Evolutionary conservation across 2,113 vertebrate species (phyloP).

Genomic region (Triplophysa dalaica): DNA sequence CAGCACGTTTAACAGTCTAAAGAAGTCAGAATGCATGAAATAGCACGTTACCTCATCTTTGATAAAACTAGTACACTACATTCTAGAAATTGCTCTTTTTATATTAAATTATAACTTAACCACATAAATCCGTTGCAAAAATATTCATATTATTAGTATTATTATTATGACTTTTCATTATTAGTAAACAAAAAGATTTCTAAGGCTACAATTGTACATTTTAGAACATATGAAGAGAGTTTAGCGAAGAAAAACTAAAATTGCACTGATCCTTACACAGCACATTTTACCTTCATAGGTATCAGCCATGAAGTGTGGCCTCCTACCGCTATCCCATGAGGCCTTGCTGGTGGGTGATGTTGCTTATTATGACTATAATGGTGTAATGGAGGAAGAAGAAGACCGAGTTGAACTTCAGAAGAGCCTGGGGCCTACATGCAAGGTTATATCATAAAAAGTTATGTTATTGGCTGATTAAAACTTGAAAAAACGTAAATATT

Average conservation of each 20-base stretch:
- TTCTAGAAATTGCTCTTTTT: neutral
- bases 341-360: slow-evolving; percentile 89
- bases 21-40: no score
- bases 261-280: neutral
- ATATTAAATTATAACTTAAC: no score
- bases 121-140: neutral
- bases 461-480: no score
- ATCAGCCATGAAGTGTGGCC: slow-evolving; percentile 91
- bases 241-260: neutral
- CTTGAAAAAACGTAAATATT: neutral
- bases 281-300: slow-evolving; percentile 72
- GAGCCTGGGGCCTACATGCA: slow-evolving; percentile 92
- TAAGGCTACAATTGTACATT: neutral
- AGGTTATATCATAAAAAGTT: slow-evolving; percentile 71
- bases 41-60: no score
- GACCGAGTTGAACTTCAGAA: slow-evolving; percentile 94
- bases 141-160: neutral
- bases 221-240: neutral
- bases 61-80: no score
- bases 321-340: slow-evolving; percentile 90
- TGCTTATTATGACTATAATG: slow-evolving; percentile 89
- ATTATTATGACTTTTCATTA: neutral
- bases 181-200: neutral
- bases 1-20: no score
- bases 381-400: slow-evolving; percentile 87